phyloP scores from a whole-genome alignment of 2,797 vertebrate species.

The Capromys pilorides region DNA sequence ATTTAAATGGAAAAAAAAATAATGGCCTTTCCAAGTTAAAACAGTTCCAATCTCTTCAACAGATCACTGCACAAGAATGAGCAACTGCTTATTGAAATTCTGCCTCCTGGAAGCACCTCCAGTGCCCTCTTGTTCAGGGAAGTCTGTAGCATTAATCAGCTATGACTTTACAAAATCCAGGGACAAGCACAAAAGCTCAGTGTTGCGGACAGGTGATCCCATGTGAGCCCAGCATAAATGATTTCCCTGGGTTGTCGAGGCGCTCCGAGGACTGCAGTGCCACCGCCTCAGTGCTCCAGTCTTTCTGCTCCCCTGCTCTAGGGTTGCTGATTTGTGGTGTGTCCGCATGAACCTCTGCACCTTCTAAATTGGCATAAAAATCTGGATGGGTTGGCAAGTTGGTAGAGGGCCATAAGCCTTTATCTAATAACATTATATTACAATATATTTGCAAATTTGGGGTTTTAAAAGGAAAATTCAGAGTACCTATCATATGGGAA shows the following conservation, averaged over 20 bases:
- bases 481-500: not conserved
- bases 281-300: too few species aligned
- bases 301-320: too few species aligned
- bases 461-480: slow-evolving; percentile 14
- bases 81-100: slow-evolving; percentile 84
- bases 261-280: not conserved
- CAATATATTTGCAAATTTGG: not conserved
- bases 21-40: slow-evolving; percentile 85
- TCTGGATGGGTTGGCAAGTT: not conserved
- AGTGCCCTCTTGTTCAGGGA: slow-evolving; percentile 82
- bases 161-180: slow-evolving; percentile 74
- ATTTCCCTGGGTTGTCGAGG: not conserved
- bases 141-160: slow-evolving; percentile 85
- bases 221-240: not conserved
- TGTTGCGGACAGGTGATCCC: not conserved
- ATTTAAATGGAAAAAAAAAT: slow-evolving; percentile 80
- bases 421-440: not conserved
- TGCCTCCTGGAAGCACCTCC: slow-evolving; percentile 78
- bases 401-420: not conserved
- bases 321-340: not conserved
- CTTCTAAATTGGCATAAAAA: not conserved
- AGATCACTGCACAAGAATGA: slow-evolving; percentile 86
- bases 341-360: not conserved
- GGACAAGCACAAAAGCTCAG: slow-evolving; percentile 57
- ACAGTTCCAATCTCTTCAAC: slow-evolving; percentile 85